Conservation (phyloP, 2,888 invertebrate genomes). For the Didymodactylos carnosus region DNA sequence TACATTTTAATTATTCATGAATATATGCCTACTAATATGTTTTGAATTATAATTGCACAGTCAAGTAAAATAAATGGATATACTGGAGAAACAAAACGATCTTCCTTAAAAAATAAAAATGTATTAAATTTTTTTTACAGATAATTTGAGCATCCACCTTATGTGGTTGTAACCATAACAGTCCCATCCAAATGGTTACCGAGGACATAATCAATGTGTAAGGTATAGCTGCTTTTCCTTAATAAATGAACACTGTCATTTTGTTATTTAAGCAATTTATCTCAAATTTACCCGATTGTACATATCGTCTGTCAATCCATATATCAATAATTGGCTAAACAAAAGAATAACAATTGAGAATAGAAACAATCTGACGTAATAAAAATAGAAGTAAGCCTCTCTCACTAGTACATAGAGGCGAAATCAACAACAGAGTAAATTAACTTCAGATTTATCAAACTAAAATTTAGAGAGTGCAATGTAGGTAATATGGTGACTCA, state of each 20-base stretch:
- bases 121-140: too few species aligned
- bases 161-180: slow-evolving; percentile 8
- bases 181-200: background rate
- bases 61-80: slow-evolving; percentile 2
- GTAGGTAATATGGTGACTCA: too few species aligned
- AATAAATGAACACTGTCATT: background rate
- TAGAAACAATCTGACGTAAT: background rate
- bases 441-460: too few species aligned
- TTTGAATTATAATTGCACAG: background rate
- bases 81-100: slow-evolving; percentile 9
- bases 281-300: background rate
- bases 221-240: background rate
- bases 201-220: background rate
- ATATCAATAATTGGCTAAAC: background rate
- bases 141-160: too few species aligned
- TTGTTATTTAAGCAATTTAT: too few species aligned
- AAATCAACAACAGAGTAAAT: too few species aligned
- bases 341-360: background rate
- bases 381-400: background rate
- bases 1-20: too few species aligned
- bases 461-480: too few species aligned
- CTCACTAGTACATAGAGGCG: too few species aligned
- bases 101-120: background rate
- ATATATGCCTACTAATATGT: too few species aligned
- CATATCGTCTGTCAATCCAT: background rate